Percentiles rank a stretch among this genome's conserved stretches.
These are phyloP conservation scores for Folsomia manolachei DNA, from an alignment of 2,888 invertebrate species.

Conservation along the genomic window DNA sequence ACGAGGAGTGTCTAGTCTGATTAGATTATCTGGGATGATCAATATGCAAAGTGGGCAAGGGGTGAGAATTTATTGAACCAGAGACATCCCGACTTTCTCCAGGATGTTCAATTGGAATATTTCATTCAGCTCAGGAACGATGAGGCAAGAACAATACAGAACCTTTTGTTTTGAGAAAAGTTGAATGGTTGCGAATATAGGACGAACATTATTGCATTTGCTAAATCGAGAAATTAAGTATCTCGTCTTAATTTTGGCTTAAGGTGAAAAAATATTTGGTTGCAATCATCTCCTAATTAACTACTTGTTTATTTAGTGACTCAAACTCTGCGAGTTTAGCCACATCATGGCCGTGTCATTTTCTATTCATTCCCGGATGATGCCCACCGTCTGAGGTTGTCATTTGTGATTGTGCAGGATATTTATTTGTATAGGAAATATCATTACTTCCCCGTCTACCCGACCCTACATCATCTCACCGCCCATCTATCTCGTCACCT, in stretches of 20 bases:
- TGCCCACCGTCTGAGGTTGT: too few relatives aligned
- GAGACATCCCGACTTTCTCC: background rate
- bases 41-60: slow-evolving; percentile 49
- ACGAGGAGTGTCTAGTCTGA: slow-evolving; percentile 41
- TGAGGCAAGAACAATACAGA: too few relatives aligned
- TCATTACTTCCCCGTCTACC: background rate
- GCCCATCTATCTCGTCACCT: background rate
- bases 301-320: too few relatives aligned
- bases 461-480: background rate
- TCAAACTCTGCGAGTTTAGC: too few relatives aligned
- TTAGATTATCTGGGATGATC: slow-evolving; percentile 51
- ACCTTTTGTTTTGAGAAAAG: background rate
- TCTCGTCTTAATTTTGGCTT: too few relatives aligned
- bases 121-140: background rate
- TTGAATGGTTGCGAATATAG: too few relatives aligned
- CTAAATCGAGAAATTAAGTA: too few relatives aligned
- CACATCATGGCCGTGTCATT: background rate
- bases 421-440: background rate
- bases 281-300: too few relatives aligned
- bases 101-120: background rate
- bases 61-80: slow-evolving; percentile 44
- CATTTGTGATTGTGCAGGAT: background rate
- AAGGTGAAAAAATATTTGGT: too few relatives aligned
- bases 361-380: too few relatives aligned
- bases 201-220: too few relatives aligned